A percentile compares a stretch with the other conserved stretches of the same genome.
These are phyloP conservation scores for Eupithecia insigniata DNA, from an alignment of 2,888 invertebrate genomes.

Conservation along the genomic window DNA sequence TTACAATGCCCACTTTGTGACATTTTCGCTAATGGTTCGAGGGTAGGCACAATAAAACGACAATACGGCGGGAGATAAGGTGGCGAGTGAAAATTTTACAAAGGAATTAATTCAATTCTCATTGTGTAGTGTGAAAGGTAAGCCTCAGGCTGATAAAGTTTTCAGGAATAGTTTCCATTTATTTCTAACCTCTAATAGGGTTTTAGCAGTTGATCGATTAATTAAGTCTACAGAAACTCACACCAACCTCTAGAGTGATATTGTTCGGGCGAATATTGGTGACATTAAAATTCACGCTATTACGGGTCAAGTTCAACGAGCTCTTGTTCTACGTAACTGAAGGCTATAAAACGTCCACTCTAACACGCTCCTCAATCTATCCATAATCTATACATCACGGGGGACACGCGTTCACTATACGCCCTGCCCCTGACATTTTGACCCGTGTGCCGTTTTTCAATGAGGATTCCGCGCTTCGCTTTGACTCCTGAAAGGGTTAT, in stretches of 20 bases:
- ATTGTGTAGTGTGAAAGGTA: conserved; percentile 47
- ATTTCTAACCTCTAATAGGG: not conserved
- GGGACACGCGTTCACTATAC: conserved; percentile 55
- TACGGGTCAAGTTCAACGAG: conserved; percentile 22
- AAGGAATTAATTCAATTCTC: conserved; percentile 79
- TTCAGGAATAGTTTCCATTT: conserved; percentile 10
- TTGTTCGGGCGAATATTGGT: not conserved
- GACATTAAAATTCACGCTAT: conserved; percentile 11
- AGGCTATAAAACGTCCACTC: conserved; percentile 40
- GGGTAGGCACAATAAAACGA: conserved; percentile 83
- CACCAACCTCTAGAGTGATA: not conserved
- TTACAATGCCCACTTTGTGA: conserved; percentile 82
- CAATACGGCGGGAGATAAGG: conserved; percentile 83
- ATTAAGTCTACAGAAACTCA: not conserved
- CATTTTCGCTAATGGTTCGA: conserved; percentile 84
- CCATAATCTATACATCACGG: conserved; percentile 51
- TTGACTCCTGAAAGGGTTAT: conserved; percentile 74
- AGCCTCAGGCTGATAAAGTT: conserved; percentile 40
- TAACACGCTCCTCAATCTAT: conserved; percentile 40
- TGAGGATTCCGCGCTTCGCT: conserved; percentile 66
- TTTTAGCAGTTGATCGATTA: not conserved
- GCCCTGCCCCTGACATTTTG: conserved; percentile 68
- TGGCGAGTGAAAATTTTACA: conserved; percentile 82
- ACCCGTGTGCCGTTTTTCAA: conserved; percentile 73
- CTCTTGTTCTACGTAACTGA: conserved; percentile 32